Conservation (phyloP, 1,140 invertebrate species). For the Panonychus citri region DNA sequence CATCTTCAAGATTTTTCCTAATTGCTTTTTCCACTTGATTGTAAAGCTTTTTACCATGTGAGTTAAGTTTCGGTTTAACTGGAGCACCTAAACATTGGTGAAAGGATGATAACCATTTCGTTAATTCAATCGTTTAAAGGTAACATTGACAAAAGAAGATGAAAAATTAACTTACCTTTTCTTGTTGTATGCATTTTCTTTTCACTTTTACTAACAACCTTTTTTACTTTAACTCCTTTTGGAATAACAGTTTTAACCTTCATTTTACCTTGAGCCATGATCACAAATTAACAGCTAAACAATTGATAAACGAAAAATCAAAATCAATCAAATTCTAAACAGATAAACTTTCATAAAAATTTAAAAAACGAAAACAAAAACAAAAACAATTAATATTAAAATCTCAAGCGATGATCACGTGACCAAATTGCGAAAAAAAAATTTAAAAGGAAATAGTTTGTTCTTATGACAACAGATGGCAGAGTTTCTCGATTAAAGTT, state of each 20-base stretch:
- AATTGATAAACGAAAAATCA: too few relatives aligned
- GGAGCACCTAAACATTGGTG: neutral
- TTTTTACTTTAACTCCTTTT: conserved; percentile 2
- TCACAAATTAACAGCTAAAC: too few relatives aligned
- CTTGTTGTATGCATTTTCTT: neutral
- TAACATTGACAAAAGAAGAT: neutral
- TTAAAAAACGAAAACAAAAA: too few relatives aligned
- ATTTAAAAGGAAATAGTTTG: too few relatives aligned
- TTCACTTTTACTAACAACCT: neutral
- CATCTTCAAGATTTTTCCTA: conserved; percentile 4
- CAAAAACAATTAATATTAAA: too few relatives aligned
- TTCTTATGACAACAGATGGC: too few relatives aligned
- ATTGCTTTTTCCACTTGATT: conserved; percentile 5
- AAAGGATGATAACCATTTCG: neutral
- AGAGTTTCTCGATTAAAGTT: too few relatives aligned
- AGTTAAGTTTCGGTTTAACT: neutral
- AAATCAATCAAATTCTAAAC: too few relatives aligned
- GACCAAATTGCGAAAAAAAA: too few relatives aligned
- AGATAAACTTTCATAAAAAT: too few relatives aligned
- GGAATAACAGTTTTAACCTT: conserved; percentile 3
- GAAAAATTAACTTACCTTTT: neutral
- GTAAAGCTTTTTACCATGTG: neutral
- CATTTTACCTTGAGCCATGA: conserved; percentile 6
- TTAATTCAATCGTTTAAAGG: neutral
- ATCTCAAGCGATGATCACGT: too few relatives aligned